phyloP scores from a whole-genome alignment of 2,888 invertebrate species.

The Alviniconcha strummeri region DNA sequence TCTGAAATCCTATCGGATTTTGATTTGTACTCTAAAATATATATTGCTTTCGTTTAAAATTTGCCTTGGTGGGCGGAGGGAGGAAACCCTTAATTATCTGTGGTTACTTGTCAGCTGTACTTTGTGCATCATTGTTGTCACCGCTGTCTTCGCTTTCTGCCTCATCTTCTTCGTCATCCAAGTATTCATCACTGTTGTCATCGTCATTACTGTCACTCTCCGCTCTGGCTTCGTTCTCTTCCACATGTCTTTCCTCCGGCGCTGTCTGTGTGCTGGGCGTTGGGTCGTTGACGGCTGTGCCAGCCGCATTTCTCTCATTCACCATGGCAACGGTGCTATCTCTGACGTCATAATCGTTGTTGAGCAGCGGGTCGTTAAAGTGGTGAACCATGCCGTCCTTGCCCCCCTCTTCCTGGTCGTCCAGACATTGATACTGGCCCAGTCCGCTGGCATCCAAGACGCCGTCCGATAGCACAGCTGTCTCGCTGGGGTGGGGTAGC shows the following conservation, averaged over 20 bases:
- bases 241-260: too few species aligned
- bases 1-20: too few species aligned
- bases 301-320: not conserved
- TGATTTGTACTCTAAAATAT: too few species aligned
- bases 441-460: not conserved
- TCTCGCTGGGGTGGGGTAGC: constrained; percentile 17
- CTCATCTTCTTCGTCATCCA: not conserved
- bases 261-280: too few species aligned
- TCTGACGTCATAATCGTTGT: not conserved
- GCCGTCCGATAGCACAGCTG: not conserved
- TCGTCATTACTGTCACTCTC: not conserved
- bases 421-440: not conserved
- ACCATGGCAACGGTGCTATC: not conserved
- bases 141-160: constrained; percentile 11
- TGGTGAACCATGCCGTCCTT: not conserved
- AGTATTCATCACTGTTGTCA: not conserved
- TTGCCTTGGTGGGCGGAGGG: too few species aligned
- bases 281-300: not conserved
- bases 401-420: not conserved
- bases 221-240: not conserved
- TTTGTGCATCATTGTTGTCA: constrained; percentile 22
- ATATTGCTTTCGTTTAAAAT: too few species aligned
- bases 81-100: too few species aligned
- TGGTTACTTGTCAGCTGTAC: too few species aligned
- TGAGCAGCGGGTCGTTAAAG: constrained; percentile 4